A percentile compares a stretch with the other conserved stretches of the same genome.
phyloP scores from a whole-genome alignment of 2,797 vertebrate species.

The Poeciliopsis paucimaculata region DNA sequence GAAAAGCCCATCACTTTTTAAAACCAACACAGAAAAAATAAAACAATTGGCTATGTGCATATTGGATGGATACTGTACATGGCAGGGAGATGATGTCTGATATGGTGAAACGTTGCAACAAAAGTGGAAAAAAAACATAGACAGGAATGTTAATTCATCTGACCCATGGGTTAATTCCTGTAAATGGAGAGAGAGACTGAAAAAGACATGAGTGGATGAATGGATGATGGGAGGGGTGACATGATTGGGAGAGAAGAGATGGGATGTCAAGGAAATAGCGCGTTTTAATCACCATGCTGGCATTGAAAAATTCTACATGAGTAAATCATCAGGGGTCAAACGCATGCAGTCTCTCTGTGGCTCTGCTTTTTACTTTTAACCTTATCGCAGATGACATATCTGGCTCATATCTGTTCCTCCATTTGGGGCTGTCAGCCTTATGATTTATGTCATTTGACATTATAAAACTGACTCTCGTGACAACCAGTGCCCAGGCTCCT shows the following conservation, averaged over 20 bases:
- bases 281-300: constrained; percentile 47
- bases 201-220: constrained; percentile 32
- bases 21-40: constrained; percentile 11
- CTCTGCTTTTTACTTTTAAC: constrained; percentile 38
- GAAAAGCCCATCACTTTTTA: neutral
- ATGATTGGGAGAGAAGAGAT: constrained; percentile 43
- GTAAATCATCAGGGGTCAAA: constrained; percentile 45
- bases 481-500: constrained; percentile 53
- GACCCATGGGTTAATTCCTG: constrained; percentile 51
- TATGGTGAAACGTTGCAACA: constrained; percentile 51
- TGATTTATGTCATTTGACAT: constrained; percentile 79
- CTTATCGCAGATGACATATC: constrained; percentile 69
- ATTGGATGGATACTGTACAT: constrained; percentile 47
- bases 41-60: constrained; percentile 37
- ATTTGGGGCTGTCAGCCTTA: constrained; percentile 66
- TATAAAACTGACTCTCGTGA: constrained; percentile 74
- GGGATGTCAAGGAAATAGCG: constrained; percentile 22
- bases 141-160: constrained; percentile 45
- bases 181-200: constrained; percentile 28
- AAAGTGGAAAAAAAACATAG: constrained; percentile 38
- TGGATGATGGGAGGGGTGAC: constrained; percentile 34
- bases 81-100: constrained; percentile 67
- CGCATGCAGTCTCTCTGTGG: constrained; percentile 10
- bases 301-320: constrained; percentile 57
- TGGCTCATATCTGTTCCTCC: constrained; percentile 70